Conservation (phyloP, 2,888 invertebrate species). For the Tribolium freemani region DNA sequence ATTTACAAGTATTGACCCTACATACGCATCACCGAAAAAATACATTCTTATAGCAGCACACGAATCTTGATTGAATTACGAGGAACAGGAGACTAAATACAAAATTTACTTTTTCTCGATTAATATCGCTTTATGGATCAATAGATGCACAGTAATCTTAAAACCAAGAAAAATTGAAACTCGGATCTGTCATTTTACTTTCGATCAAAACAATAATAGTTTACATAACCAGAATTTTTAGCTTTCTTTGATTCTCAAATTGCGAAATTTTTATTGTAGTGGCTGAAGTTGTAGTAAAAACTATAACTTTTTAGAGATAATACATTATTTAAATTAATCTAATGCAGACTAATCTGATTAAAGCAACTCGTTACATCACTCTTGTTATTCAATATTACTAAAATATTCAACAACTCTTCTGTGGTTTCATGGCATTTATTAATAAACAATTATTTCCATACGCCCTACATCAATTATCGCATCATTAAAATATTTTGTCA, state of each 20-base stretch:
- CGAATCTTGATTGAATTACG: neutral
- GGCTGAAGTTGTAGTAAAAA: neutral
- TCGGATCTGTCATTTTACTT: conserved; percentile 1
- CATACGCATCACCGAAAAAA: conserved; percentile 7
- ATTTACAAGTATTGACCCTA: conserved; percentile 10
- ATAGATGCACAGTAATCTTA: conserved; percentile 1
- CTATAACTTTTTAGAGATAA: neutral
- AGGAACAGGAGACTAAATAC: neutral
- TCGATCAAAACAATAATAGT: conserved; percentile 1
- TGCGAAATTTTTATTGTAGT: neutral
- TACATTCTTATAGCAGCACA: neutral
- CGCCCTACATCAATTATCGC: neutral
- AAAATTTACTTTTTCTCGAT: neutral
- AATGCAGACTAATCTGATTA: too few species aligned
- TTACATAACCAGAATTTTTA: neutral
- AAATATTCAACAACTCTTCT: neutral
- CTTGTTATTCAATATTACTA: neutral
- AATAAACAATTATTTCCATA: neutral
- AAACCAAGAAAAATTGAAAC: conserved; percentile 21
- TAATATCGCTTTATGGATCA: conserved; percentile 19
- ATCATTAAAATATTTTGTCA: neutral
- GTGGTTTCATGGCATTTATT: neutral
- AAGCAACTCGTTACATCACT: neutral
- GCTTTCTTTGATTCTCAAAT: neutral
- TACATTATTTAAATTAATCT: neutral